Conservation (phyloP, 1,140 invertebrate species). For the Dufourea novaeangliae region DNA sequence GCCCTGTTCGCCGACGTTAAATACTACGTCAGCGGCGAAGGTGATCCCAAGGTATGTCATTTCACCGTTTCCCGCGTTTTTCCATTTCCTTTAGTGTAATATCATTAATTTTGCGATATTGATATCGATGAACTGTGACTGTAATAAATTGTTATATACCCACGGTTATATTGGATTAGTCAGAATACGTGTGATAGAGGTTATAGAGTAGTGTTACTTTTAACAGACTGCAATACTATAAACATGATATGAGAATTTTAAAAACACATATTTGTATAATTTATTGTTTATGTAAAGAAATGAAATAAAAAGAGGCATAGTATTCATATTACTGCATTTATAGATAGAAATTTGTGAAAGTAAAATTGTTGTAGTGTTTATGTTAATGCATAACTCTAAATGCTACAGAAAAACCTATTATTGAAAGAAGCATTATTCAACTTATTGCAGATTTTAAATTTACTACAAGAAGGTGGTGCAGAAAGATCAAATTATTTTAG, state of each 20-base stretch:
- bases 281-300: too few species aligned
- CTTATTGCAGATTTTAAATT: conserved; percentile 86
- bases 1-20: conserved; percentile 83
- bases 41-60: conserved; percentile 84
- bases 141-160: background rate
- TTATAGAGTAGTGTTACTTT: conserved; percentile 48
- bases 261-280: background rate
- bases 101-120: background rate
- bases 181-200: conserved; percentile 18
- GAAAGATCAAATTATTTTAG: conserved; percentile 91
- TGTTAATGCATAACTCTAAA: background rate
- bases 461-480: conserved; percentile 91
- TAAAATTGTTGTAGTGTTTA: background rate
- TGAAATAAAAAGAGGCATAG: background rate
- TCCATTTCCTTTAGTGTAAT: conserved; percentile 19
- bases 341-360: background rate
- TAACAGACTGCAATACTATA: conserved; percentile 4
- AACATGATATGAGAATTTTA: background rate
- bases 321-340: background rate
- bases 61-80: conserved; percentile 56
- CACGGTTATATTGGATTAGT: background rate
- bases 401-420: background rate
- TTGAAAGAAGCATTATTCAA: conserved; percentile 15
- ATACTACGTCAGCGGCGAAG: conserved; percentile 87
- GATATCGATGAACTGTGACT: background rate